Evolutionary conservation across 2,797 vertebrate species (phyloP), one percentile per base, ranked within the genome.

Genomic region (Pangasius macronema): DNA sequence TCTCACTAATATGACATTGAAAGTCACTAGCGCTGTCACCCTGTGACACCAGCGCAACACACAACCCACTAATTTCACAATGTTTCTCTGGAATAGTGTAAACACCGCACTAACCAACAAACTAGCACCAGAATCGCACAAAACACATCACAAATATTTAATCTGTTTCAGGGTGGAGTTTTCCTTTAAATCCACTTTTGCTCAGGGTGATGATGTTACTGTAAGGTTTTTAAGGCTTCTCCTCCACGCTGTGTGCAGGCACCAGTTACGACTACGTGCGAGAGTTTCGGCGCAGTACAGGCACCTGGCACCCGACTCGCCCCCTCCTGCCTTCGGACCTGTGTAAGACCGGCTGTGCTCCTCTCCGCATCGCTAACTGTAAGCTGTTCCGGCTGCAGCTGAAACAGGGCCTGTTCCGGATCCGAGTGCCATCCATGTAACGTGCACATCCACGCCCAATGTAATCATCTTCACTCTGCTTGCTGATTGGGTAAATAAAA

Each of bases 351-450:
- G 95, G 96, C 84, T 99, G 98, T 0, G 96, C 97, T 0, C 95
- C 97, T 20, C 91, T 99, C 88, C 97, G 98, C 9, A 97, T 99
- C 8, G 98, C 99, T 79, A 99, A 99, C 95, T 99, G 99, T 92
- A 97, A 97, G 61, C 98, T 99, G 82, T 99, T 99, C 91, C 97
- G 97, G 11, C 97, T 99, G 82, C 98, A 99, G 94, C 95, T 99
- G 61, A 96, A 96, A 59, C 99, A 99, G 92, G 99, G 98, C 18
- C 89, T 99, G 80, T 99, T 99, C 93, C 95, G 96, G 22, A 97
- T 99, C 90, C 92, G 97, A 0, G 93, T 98, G 0, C 95, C 95
- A 61, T 95, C 97, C 22, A 95, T 95, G 2, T 95, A 95, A 0
- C 63, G 33, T 18, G 57, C 72, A n/a, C 83, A 39, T 49, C 46